Base-by-base conservation (phyloP, 2,113 vertebrate species). In the Dolichotis patagonum region DNA sequence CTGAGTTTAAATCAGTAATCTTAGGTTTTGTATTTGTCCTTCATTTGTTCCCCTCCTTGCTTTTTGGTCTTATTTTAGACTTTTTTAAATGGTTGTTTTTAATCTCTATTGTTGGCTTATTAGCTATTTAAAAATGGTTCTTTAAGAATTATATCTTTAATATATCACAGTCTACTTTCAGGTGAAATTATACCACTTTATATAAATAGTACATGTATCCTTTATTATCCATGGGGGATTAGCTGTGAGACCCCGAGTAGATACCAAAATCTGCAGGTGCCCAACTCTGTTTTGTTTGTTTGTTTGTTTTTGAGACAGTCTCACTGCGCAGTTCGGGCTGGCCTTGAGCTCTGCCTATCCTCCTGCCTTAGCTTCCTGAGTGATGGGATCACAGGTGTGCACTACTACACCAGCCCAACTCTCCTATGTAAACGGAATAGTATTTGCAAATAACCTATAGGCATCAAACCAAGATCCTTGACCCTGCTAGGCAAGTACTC, bases 1-100 rank as follows among this genome's bases (percentile, higher is more conserved):
- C 81, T 85, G 41, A 22, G 14, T 86, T 96, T 95, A 83, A 87
- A 54, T 86, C 52, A 88, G 30, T 2, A 16, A 49, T 78, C 17
- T 77, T 94, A 63, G 17, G 30, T 41, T 46, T 93, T 95, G 20
- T 91, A 3, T 67, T 95, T 60, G 20, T 69, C 17, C 10, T 16
- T 80, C 80, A 24, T 85, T 86, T 71, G 17, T 90, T 81, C 30
- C 35, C 16, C 7, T 92, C 20, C 14, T 4, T 67, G 35, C 63
- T 28, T 67, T 93, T 67, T 90, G 49, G 62, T 62, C 14, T 93
- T 96, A 85, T 58, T 96, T 94, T 94, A 58, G 12, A 71, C 54
- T n/a, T 80, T 65, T 65, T 56, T 17, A 35, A 30, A 30, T 41
- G 3, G 24, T 81, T 94, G 17, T 7, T 81, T 97, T 88, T 60